Evolutionary conservation across 2,797 vertebrate genomes (phyloP).

Genomic region (Dipus sagitta): DNA sequence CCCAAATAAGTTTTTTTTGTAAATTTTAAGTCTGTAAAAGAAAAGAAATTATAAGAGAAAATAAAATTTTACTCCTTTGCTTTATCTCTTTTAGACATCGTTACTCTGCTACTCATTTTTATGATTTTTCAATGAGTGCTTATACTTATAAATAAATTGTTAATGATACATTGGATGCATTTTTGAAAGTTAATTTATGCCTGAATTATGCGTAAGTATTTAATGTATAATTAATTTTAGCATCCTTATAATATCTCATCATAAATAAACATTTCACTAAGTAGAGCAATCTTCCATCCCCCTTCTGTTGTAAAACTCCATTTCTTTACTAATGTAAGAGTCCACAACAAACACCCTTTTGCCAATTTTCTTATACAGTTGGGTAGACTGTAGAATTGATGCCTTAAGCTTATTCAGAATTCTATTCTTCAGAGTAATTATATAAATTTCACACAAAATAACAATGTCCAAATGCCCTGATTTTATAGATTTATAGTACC

Average conservation of each 20-base stretch:
- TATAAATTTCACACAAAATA: constrained; percentile 6
- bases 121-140: not conserved
- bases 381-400: not conserved
- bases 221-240: not conserved
- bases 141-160: not conserved
- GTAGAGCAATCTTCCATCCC: not conserved
- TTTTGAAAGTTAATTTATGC: constrained; percentile 10
- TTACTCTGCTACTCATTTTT: not conserved
- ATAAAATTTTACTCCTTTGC: not conserved
- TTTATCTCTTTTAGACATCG: not conserved
- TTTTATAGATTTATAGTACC: not conserved
- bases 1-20: not conserved
- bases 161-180: not conserved
- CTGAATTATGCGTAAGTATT: not conserved
- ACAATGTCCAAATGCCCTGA: not conserved
- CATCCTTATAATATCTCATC: not conserved
- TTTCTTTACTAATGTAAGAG: not conserved
- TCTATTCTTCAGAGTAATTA: not conserved
- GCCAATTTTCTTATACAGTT: not conserved
- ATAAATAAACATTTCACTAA: not conserved
- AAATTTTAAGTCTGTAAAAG: not conserved
- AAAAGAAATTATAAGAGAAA: not conserved
- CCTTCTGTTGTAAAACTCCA: not conserved
- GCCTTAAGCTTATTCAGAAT: not conserved
- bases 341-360: not conserved